These are phyloP conservation scores for Craniophora ligustri DNA, from an alignment of 2,888 invertebrate species.

Conservation along the genomic window DNA sequence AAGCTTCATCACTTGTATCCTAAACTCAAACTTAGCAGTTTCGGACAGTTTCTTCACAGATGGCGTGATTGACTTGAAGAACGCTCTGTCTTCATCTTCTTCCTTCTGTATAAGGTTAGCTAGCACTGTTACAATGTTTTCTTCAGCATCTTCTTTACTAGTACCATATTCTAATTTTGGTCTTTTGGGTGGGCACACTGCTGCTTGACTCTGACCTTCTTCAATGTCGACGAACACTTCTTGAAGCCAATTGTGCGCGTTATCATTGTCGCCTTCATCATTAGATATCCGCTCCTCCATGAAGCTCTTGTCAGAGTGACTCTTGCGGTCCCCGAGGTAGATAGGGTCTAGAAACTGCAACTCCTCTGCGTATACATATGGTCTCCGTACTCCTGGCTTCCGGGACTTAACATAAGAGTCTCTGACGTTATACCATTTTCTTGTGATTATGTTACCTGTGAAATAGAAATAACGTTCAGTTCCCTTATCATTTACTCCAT, in stretches of 20 bases:
- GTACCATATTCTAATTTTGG: conserved; percentile 49
- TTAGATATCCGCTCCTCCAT: conserved; percentile 48
- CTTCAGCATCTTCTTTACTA: conserved; percentile 51
- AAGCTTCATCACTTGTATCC: conserved; percentile 73
- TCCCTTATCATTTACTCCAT: not conserved
- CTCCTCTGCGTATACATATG: conserved; percentile 67
- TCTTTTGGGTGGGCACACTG: conserved; percentile 44
- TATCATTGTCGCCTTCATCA: conserved; percentile 52
- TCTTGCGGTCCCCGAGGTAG: conserved; percentile 39
- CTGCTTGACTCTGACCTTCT: conserved; percentile 38
- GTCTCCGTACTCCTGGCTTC: conserved; percentile 50
- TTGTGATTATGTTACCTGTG: conserved; percentile 64
- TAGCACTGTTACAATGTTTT: conserved; percentile 64
- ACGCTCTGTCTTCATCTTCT: conserved; percentile 77
- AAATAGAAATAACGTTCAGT: conserved; percentile 5
- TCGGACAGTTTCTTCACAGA: conserved; percentile 70
- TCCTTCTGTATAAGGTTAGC: conserved; percentile 72
- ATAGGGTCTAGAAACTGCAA: conserved; percentile 66
- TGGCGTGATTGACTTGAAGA: conserved; percentile 76
- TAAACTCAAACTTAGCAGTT: conserved; percentile 70
- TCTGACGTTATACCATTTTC: conserved; percentile 71
- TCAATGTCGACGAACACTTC: conserved; percentile 67
- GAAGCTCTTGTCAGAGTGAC: conserved; percentile 30
- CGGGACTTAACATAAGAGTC: conserved; percentile 69
- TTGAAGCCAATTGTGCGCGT: conserved; percentile 65